A percentile compares a stretch with the other conserved stretches of the same genome.
phyloP scores from a whole-genome alignment of 2,888 invertebrate species.

The Drosophila vallismaia region DNA sequence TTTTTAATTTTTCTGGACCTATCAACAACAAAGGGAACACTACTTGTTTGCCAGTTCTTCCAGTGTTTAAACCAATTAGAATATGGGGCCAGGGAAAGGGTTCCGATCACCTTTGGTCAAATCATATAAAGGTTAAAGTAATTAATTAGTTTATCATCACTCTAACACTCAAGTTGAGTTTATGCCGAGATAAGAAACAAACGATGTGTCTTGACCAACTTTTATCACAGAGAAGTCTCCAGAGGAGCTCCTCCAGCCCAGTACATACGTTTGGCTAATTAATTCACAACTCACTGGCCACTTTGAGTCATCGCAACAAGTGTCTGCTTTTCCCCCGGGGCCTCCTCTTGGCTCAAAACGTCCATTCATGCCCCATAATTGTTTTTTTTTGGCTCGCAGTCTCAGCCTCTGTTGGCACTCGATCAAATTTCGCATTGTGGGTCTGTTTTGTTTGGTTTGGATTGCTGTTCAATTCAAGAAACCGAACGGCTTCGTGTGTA shows the following conservation, averaged over 20 bases:
- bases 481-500: neutral
- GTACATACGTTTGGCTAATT: slow-evolving; percentile 30
- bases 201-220: neutral
- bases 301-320: slow-evolving; percentile 30
- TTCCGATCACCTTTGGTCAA: neutral
- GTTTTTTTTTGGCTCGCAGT: slow-evolving; percentile 25
- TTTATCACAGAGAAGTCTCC: neutral
- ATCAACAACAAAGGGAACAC: too few relatives aligned
- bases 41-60: too few relatives aligned
- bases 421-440: slow-evolving; percentile 28
- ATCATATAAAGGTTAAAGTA: neutral
- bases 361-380: slow-evolving; percentile 38
- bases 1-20: slow-evolving; percentile 18
- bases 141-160: neutral
- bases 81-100: neutral
- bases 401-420: slow-evolving; percentile 33
- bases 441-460: neutral
- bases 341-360: slow-evolving; percentile 10
- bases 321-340: slow-evolving; percentile 21
- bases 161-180: neutral
- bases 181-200: neutral
- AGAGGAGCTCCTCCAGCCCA: neutral
- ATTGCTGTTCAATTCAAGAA: neutral
- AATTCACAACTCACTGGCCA: slow-evolving; percentile 10
- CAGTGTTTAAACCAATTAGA: too few relatives aligned